phyloP scores from a whole-genome alignment of 2,797 vertebrate genomes.

The Pseudochaenichthys georgianus region DNA sequence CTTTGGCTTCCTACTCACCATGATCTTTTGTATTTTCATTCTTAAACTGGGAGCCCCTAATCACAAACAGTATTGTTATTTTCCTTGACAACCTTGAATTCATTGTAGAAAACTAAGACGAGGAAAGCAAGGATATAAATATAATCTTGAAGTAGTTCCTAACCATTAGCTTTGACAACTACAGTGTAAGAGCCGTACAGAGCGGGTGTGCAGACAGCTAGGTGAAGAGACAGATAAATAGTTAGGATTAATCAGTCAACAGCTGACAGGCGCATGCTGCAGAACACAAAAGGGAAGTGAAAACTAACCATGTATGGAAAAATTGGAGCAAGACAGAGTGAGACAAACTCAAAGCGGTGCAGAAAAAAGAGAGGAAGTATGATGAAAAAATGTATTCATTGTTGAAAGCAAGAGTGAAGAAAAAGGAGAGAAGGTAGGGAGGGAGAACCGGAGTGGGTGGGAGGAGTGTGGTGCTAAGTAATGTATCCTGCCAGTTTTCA shows the following conservation, averaged over 20 bases:
- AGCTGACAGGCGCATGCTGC: conserved; percentile 25
- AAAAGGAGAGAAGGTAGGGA: conserved; percentile 16
- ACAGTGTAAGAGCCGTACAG: conserved; percentile 10
- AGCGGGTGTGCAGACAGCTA: conserved; percentile 10
- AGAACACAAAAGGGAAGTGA: conserved; percentile 31
- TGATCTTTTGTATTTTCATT: neutral
- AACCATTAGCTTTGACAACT: conserved; percentile 24
- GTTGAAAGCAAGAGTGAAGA: conserved; percentile 51
- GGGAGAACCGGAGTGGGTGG: conserved; percentile 43
- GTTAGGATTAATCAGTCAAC: conserved; percentile 41
- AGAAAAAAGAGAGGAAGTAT: conserved; percentile 10
- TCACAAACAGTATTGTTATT: neutral
- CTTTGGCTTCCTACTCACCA: neutral
- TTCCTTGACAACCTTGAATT: too few relatives aligned
- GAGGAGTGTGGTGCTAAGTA: conserved; percentile 65
- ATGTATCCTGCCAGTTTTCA: conserved; percentile 80
- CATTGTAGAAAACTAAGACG: too few relatives aligned
- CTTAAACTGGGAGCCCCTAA: neutral
- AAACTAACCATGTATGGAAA: conserved; percentile 26
- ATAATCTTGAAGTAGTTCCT: conserved; percentile 9
- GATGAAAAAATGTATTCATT: conserved; percentile 61
- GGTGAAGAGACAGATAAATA: conserved; percentile 26
- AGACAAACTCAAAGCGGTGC: conserved; percentile 26
- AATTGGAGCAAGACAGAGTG: conserved; percentile 37
- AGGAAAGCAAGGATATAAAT: neutral